Conservation (phyloP, 2,797 vertebrate genomes). For the Hydrophis major region DNA sequence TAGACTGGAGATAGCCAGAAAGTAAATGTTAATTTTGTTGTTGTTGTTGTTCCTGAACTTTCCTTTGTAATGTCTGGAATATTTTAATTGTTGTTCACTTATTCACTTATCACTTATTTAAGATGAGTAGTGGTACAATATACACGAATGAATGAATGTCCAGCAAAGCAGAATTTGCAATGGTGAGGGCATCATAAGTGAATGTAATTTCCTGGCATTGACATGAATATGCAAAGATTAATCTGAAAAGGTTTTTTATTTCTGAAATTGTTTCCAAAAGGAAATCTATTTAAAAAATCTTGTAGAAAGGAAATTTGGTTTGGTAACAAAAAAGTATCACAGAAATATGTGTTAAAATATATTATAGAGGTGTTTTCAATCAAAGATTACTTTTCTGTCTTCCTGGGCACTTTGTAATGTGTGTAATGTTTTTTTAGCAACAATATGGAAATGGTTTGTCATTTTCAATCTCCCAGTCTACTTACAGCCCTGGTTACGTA, state of each 20-base stretch:
- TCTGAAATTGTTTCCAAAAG: neutral
- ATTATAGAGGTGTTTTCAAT: neutral
- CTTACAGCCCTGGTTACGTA: neutral
- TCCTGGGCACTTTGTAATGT: no score
- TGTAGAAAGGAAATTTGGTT: neutral
- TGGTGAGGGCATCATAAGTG: neutral
- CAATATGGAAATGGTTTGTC: neutral
- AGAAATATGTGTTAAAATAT: neutral
- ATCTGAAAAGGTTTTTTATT: neutral
- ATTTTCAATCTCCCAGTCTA: neutral
- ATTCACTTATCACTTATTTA: neutral
- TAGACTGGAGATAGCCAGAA: slow-evolving; percentile 68
- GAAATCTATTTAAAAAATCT: neutral
- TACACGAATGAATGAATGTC: neutral
- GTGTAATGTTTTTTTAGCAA: neutral
- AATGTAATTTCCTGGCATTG: neutral
- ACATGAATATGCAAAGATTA: neutral
- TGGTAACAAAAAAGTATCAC: neutral
- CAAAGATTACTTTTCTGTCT: neutral
- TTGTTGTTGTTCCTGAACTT: slow-evolving; percentile 63
- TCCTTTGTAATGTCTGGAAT: slow-evolving; percentile 56
- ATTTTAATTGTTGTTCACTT: neutral
- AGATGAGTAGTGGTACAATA: neutral
- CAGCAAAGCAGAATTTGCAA: no score
- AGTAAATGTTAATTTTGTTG: slow-evolving; percentile 58